A percentile compares a stretch with the other conserved stretches of the same genome.
Evolutionary conservation across 2,888 invertebrate species (phyloP).

Genomic region (Anthrax anthrax): DNA sequence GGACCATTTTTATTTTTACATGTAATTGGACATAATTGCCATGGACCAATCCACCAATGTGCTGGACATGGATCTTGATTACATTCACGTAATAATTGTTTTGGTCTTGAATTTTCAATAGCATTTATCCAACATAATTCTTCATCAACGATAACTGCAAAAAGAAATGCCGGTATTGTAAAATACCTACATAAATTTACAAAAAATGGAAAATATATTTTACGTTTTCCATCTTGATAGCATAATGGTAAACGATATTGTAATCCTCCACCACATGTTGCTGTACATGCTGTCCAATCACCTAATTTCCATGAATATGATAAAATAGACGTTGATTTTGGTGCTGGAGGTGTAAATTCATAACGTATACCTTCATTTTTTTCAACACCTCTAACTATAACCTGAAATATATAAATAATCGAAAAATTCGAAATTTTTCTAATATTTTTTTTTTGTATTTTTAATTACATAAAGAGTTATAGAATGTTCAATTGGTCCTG

Average conservation of each 20-base stretch:
- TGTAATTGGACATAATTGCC: slow-evolving; percentile 67
- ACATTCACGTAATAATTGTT: slow-evolving; percentile 49
- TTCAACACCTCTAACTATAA: slow-evolving; percentile 55
- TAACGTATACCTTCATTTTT: slow-evolving; percentile 70
- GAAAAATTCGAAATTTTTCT: background rate
- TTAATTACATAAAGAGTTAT: slow-evolving; percentile 72
- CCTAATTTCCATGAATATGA: slow-evolving; percentile 60
- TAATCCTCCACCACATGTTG: slow-evolving; percentile 62
- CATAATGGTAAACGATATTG: slow-evolving; percentile 42
- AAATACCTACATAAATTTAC: no score
- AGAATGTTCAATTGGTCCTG: slow-evolving; percentile 67
- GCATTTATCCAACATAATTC: slow-evolving; percentile 44
- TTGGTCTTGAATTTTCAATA: slow-evolving; percentile 39
- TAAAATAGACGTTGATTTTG: slow-evolving; percentile 42
- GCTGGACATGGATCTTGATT: slow-evolving; percentile 50
- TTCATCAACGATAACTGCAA: slow-evolving; percentile 43
- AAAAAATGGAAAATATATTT: slow-evolving; percentile 13
- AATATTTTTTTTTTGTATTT: no score
- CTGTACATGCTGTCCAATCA: slow-evolving; percentile 69
- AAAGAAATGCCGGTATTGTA: background rate
- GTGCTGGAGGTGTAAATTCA: slow-evolving; percentile 51
- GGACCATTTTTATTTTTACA: slow-evolving; percentile 38
- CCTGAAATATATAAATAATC: slow-evolving; percentile 29
- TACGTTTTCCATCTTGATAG: slow-evolving; percentile 36
- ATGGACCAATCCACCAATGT: slow-evolving; percentile 79